Evolutionary conservation across 2,113 vertebrate species (phyloP).

Genomic region (Dromaius novaehollandiae): DNA sequence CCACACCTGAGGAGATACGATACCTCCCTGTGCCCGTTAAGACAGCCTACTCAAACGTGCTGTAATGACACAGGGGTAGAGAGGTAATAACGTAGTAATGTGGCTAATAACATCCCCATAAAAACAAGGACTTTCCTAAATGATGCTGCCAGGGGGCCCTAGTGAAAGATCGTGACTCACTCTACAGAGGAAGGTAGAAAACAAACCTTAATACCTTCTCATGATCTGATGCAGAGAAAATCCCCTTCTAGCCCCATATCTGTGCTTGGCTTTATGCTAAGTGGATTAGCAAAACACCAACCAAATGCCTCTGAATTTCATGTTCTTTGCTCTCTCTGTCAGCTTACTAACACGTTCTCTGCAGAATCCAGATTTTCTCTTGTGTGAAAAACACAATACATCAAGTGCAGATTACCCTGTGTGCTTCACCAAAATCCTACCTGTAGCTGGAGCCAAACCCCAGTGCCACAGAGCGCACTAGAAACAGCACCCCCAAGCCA

Average conservation of each 20-base stretch:
- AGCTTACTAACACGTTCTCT: constrained; percentile 41
- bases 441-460: constrained; percentile 10
- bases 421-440: constrained; percentile 27
- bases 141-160: neutral
- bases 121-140: neutral
- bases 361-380: constrained; percentile 50
- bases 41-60: rapidly evolving
- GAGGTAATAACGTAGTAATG: neutral
- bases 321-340: constrained; percentile 50
- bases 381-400: constrained; percentile 24
- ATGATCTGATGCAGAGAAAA: constrained; percentile 39
- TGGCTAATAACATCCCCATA: neutral
- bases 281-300: constrained; percentile 56
- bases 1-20: neutral
- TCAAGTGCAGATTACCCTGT: neutral
- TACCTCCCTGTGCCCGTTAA: neutral
- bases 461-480: neutral
- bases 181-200: neutral
- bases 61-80: neutral
- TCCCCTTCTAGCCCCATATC: constrained; percentile 44
- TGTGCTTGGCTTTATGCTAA: constrained; percentile 45
- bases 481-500: neutral
- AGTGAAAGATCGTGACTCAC: neutral
- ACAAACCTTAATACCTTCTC: constrained; percentile 31
- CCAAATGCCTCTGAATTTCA: constrained; percentile 58